A percentile compares a stretch with the other conserved stretches of the same genome.
Conservation (phyloP, 1,140 invertebrate genomes). For the Drosophila quadrilineata region DNA sequence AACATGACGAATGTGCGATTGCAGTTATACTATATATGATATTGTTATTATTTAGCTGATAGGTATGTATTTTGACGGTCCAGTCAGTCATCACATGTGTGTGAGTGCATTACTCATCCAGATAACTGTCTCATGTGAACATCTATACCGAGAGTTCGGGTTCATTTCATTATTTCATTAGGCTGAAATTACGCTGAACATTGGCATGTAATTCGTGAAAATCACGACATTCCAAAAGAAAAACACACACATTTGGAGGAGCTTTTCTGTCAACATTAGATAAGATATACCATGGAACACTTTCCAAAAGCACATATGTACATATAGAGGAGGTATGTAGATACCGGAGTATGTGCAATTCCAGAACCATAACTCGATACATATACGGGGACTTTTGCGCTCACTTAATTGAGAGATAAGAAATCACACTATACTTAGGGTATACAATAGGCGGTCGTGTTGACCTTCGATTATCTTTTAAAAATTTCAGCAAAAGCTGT, state of each 20-base stretch:
- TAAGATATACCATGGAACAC: constrained; percentile 45
- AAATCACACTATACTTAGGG: constrained; percentile 5
- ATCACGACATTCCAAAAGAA: constrained; percentile 34
- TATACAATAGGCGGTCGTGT: too few relatives aligned
- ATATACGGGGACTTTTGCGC: not conserved
- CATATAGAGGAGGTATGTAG: too few relatives aligned
- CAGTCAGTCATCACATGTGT: constrained; percentile 14
- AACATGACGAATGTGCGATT: too few relatives aligned
- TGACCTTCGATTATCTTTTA: too few relatives aligned
- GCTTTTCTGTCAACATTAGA: constrained; percentile 26
- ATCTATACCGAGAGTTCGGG: constrained; percentile 36
- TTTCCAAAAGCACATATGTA: constrained; percentile 31
- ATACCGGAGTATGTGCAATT: too few relatives aligned
- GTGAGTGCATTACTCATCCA: constrained; percentile 29
- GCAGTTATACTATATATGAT: too few relatives aligned
- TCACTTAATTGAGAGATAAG: constrained; percentile 40
- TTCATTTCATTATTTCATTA: constrained; percentile 53
- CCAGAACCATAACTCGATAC: constrained; percentile 6
- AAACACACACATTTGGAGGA: not conserved
- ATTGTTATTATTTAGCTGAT: too few relatives aligned
- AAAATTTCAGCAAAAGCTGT: too few relatives aligned
- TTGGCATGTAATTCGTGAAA: constrained; percentile 46
- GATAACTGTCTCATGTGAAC: constrained; percentile 26
- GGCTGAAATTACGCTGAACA: constrained; percentile 51
- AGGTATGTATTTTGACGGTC: not conserved